Base-by-base conservation (phyloP, 2,113 vertebrate species). In the Nothoprocta perdicaria region DNA sequence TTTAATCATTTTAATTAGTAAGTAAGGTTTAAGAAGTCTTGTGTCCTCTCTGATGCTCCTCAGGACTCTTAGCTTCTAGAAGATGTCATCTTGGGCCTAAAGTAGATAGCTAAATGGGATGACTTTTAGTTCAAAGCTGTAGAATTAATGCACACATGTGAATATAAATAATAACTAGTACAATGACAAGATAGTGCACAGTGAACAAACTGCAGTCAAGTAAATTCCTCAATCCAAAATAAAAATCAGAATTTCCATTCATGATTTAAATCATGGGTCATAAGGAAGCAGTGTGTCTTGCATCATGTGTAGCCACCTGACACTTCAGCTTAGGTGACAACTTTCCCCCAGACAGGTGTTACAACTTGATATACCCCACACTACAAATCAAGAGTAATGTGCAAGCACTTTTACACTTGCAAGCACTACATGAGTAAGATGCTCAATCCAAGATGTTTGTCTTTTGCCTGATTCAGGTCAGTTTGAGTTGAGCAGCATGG, bases 321-420 rank as follows among this genome's bases (percentile, higher is more conserved):
- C 27, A 33, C 22, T 21, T 23, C 26, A 31, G n/a, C 23, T 45
- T 58, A 66, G 10, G 18, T 53, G 45, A 58, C 1, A 1, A 86
- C 14, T 4, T 40, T 75, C 40, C 24, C 2, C 0, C 2, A 43
- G 33, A 63, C 15, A 60, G 31, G 6, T n/a, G 33, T 35, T 12
- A 40, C 17, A 66, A 23, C 22, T 29, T n/a, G 35, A 73, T 18
- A 4, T 27, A 8, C n/a, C 45, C 61, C 29, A 53, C 6, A 6
- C 10, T 53, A 15, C 33, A 84, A 40, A 41, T 21, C 33, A 63
- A 80, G 41, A 73, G 4, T 33, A 48, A 43, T 6, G 5, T 40
- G 17, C 5, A 38, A 43, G 22, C 31, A 40, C 4, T 76, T 89
- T 33, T 84, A 38, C 35, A 19, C 11, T 41, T 40, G 26, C 3